Evolutionary conservation across 2,888 invertebrate genomes (phyloP).

Genomic region (Drosophila paracracens): DNA sequence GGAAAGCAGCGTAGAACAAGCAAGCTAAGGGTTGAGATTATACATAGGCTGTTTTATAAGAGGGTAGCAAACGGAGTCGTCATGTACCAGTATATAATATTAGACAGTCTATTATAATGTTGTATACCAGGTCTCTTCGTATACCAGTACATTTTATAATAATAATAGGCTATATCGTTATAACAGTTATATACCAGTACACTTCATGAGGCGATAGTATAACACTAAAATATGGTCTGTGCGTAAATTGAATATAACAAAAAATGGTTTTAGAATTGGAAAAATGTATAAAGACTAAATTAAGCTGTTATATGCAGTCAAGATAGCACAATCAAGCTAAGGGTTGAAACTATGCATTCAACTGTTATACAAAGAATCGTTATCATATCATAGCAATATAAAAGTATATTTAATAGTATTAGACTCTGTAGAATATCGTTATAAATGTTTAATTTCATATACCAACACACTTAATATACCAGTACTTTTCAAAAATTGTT

Average conservation of each 20-base stretch:
- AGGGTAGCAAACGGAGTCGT: background rate
- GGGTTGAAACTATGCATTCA: background rate
- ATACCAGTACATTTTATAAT: background rate
- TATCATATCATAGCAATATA: background rate
- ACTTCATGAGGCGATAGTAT: background rate
- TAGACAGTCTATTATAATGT: background rate
- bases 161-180: background rate
- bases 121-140: background rate
- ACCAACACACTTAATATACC: background rate
- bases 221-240: no score
- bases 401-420: no score
- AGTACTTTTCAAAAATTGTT: background rate
- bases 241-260: no score
- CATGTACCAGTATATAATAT: background rate
- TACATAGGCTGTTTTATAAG: background rate
- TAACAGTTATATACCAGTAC: background rate
- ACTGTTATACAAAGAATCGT: background rate
- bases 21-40: background rate
- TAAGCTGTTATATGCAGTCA: background rate
- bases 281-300: background rate
- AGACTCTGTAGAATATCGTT: background rate
- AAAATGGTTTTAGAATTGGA: no score
- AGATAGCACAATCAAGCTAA: background rate
- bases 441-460: background rate
- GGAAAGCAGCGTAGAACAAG: background rate